Conservation (phyloP, 2,113 vertebrate species). For the Otolemur garnettii region DNA sequence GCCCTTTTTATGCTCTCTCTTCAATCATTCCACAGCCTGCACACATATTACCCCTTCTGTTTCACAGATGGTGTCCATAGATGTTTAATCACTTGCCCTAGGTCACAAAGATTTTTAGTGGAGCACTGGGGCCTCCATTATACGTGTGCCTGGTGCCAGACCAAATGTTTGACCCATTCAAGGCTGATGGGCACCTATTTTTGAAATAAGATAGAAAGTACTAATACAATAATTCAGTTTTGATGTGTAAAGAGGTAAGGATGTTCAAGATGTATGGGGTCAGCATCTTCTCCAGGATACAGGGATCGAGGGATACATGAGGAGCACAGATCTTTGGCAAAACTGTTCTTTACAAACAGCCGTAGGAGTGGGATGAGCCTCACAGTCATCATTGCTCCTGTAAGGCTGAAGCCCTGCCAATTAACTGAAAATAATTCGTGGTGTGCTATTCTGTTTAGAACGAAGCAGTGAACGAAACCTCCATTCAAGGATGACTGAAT, state of each 20-base stretch:
- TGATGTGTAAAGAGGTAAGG: neutral
- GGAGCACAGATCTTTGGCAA: neutral
- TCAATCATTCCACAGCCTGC: neutral
- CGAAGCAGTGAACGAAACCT: neutral
- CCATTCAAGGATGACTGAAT: neutral
- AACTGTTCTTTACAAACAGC: neutral
- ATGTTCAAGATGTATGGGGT: neutral
- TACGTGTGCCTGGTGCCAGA: neutral
- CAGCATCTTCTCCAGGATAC: neutral
- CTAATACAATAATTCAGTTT: neutral
- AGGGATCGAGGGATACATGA: neutral
- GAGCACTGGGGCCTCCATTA: accelerated
- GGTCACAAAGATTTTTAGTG: neutral
- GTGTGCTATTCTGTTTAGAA: neutral
- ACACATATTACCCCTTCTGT: neutral
- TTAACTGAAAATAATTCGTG: neutral
- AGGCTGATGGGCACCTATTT: neutral
- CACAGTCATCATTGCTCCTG: neutral
- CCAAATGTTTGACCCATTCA: neutral
- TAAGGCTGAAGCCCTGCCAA: neutral
- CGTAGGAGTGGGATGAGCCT: neutral
- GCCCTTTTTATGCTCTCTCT: neutral
- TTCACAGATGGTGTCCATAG: neutral
- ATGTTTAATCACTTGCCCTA: neutral
- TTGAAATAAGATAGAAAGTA: neutral